phyloP scores from a whole-genome alignment of 2,797 vertebrate genomes.

The Lacerta agilis region DNA sequence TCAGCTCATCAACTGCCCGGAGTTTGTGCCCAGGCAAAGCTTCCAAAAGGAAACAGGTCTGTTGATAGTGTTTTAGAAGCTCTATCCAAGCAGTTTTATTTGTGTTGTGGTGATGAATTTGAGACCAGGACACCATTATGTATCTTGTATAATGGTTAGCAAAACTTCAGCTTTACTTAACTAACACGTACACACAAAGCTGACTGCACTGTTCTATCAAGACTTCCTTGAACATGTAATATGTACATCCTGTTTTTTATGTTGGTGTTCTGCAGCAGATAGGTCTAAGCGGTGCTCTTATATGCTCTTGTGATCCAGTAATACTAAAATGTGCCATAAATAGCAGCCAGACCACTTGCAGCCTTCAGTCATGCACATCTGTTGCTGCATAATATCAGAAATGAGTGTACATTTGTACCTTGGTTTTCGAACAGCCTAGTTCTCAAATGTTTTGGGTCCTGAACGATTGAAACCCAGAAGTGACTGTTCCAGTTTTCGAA shows the following conservation, averaged over 20 bases:
- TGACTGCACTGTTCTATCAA: background rate
- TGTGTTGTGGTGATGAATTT: background rate
- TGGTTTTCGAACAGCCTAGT: too few species aligned
- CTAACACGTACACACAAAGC: background rate
- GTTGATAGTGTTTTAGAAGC: slow-evolving; percentile 4
- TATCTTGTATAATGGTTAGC: background rate
- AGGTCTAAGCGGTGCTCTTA: too few species aligned
- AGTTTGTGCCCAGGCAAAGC: slow-evolving; percentile 91
- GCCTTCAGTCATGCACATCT: too few species aligned
- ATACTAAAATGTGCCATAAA: too few species aligned
- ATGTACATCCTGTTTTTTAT: background rate
- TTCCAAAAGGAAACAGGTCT: slow-evolving; percentile 85
- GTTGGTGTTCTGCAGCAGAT: too few species aligned
- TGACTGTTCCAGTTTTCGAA: too few species aligned
- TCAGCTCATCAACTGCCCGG: slow-evolving; percentile 95
- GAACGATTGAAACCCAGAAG: too few species aligned
- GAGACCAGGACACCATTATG: background rate
- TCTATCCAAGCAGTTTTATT: background rate
- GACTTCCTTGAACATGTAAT: background rate
- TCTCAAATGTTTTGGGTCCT: too few species aligned
- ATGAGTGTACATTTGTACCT: too few species aligned
- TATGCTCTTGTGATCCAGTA: too few species aligned
- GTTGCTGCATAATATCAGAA: too few species aligned
- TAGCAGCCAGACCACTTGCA: too few species aligned
- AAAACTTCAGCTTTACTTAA: background rate